These are phyloP conservation scores for Deroptyus accipitrinus DNA, from an alignment of 2,113 vertebrate species.

Conservation along the genomic window DNA sequence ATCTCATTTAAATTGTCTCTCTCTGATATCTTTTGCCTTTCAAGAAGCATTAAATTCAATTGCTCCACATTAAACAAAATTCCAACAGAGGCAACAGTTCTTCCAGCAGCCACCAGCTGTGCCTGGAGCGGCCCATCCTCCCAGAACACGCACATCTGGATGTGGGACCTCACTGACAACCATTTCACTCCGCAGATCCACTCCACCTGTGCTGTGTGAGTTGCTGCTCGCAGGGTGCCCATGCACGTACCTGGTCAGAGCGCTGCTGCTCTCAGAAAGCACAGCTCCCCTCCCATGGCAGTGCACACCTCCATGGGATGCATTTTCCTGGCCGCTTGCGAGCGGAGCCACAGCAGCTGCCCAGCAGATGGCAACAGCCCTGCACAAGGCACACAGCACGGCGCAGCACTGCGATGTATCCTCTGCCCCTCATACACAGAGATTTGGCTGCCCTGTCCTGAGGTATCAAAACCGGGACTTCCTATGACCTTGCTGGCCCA, in stretches of 20 bases:
- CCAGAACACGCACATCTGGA: neutral
- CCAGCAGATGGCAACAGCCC: conserved; percentile 65
- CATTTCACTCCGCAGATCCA: neutral
- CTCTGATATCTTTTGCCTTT: neutral
- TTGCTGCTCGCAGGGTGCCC: neutral
- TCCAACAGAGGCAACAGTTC: neutral
- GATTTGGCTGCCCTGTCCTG: fast-evolving
- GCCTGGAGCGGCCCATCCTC: neutral
- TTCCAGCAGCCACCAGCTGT: neutral
- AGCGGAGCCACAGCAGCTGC: neutral
- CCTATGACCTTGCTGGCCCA: neutral
- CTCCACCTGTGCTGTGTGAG: fast-evolving
- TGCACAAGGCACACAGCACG: neutral
- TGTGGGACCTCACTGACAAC: neutral
- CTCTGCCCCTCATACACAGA: neutral
- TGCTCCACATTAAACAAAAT: neutral
- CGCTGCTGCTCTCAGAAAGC: neutral
- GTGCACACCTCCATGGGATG: fast-evolving
- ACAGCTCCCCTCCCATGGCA: neutral
- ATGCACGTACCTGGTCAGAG: neutral
- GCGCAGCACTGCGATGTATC: neutral
- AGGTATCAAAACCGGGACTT: neutral
- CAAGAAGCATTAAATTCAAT: neutral
- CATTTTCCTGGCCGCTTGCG: neutral
- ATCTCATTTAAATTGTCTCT: neutral